These are phyloP conservation scores for Kradibia gibbosae DNA, from an alignment of 1,140 invertebrate species.

Conservation along the genomic window DNA sequence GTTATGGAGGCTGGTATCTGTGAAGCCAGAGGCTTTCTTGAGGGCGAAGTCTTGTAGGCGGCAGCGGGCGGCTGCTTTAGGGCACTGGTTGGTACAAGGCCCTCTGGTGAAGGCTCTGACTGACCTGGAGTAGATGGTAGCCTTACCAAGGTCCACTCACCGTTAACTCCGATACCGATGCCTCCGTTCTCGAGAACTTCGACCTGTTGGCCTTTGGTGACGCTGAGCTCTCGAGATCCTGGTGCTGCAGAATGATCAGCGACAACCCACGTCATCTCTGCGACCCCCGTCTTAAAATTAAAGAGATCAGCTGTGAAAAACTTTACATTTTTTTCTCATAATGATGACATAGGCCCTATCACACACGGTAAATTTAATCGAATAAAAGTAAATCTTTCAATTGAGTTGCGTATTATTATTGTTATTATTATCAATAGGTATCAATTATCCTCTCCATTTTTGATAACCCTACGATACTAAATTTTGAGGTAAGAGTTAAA, in stretches of 20 bases:
- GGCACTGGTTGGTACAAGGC: constrained; percentile 86
- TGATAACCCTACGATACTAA: too few species aligned
- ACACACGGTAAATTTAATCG: too few species aligned
- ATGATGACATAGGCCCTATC: too few species aligned
- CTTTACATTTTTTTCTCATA: too few species aligned
- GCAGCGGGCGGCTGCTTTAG: constrained; percentile 84
- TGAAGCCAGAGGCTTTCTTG: constrained; percentile 67
- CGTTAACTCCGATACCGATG: constrained; percentile 51
- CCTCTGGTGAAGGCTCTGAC: constrained; percentile 78
- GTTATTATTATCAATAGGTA: too few species aligned
- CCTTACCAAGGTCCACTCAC: constrained; percentile 74
- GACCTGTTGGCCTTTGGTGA: constrained; percentile 91
- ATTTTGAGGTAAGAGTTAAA: too few species aligned
- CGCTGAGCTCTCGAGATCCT: constrained; percentile 82
- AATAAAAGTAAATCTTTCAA: too few species aligned
- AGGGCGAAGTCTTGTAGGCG: constrained; percentile 77
- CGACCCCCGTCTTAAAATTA: constrained; percentile 76
- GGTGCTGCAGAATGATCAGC: constrained; percentile 83
- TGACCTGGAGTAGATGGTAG: constrained; percentile 71
- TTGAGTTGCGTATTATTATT: too few species aligned
- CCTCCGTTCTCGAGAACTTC: constrained; percentile 85
- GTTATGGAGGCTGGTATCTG: constrained; percentile 43
- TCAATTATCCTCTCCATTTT: too few species aligned
- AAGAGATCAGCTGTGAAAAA: constrained; percentile 44
- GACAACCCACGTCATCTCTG: constrained; percentile 91